Percentiles rank a stretch among this genome's conserved stretches.
phyloP scores from a whole-genome alignment of 2,113 vertebrate genomes.

The Nerophis lumbriciformis region DNA sequence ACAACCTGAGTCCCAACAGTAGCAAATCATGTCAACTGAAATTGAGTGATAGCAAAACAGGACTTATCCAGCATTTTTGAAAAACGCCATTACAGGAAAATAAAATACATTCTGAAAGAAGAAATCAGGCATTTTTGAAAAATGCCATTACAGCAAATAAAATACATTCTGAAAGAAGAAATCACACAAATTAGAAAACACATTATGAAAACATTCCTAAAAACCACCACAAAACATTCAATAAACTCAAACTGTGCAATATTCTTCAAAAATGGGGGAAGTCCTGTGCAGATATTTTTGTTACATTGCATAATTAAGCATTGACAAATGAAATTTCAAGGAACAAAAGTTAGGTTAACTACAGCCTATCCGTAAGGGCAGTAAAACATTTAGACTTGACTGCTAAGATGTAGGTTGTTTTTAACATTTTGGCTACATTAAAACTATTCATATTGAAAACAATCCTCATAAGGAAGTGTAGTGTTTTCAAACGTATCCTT shows the following conservation, averaged over 20 bases:
- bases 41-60: slow-evolving; percentile 12
- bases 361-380: slow-evolving; percentile 1
- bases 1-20: neutral
- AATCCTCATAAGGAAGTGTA: slow-evolving; percentile 29
- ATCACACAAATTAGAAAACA: slow-evolving; percentile 16
- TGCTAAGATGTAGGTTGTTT: slow-evolving; percentile 3
- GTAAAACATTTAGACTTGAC: slow-evolving; percentile 2
- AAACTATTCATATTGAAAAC: slow-evolving; percentile 31
- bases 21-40: neutral
- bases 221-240: slow-evolving; percentile 25
- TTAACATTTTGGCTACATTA: slow-evolving; percentile 4
- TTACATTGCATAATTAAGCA: slow-evolving; percentile 26
- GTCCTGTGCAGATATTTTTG: slow-evolving; percentile 13
- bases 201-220: slow-evolving; percentile 9
- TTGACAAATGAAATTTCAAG: neutral
- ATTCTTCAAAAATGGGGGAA: slow-evolving; percentile 25
- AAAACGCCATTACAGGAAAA: slow-evolving; percentile 47
- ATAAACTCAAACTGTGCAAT: slow-evolving; percentile 27
- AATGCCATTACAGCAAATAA: slow-evolving; percentile 41
- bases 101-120: neutral
- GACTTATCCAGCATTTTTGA: slow-evolving; percentile 22
- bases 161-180: neutral
- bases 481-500: slow-evolving; percentile 48
- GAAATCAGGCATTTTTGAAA: slow-evolving; percentile 17
- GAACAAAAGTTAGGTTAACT: slow-evolving; percentile 4